Base-by-base conservation (phyloP, 2,113 vertebrate genomes). In the Tragulus kanchil region DNA sequence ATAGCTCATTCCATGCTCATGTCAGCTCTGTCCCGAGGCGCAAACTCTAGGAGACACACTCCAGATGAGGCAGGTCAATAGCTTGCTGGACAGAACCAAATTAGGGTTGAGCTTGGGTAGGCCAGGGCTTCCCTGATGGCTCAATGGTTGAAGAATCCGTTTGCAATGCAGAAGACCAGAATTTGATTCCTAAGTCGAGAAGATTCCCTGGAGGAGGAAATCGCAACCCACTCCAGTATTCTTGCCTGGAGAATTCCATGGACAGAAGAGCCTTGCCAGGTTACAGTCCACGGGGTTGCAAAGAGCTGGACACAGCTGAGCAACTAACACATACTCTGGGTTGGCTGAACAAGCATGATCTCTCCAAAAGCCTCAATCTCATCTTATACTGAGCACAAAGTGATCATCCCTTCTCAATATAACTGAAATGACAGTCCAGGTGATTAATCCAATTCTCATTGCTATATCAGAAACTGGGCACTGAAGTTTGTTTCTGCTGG, bases 341-440 rank as follows among this genome's bases (percentile, higher is more conserved):
- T 82, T 92, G 56, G 48, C 6, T 16, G 64, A 94, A 67, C 2
- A 85, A 62, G 21, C 75, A 28, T 6, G 10, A 21, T 65, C 25
- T 31, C 52, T 94, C 85, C 54, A n/a, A 69, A 97, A 84, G 62
- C 28, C 95, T 56, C 23, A 79, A 28, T 81, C 67, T 87, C 84
- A 62, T 42, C 81, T 71, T n/a, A 28, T 62, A 61, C 23, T 65
- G 8, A 85, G 52, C 11, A 71, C n/a, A n/a, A 1, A 7, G 19
- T 16, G 25, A 73, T 26, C 69, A 6, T 65, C 31, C 59, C 54
- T 94, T 86, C 31, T 78, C 17, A 5, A 1, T 75, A 36, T 31
- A 48, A 93, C 25, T 67, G 48, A 86, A 42, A 91, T 4, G 0
- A 45, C 0, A 45, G 42, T 31, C 31, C 5, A 17, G 45, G 42